Evolutionary conservation across 2,797 vertebrate genomes (phyloP).

Genomic region (Euthynnus affinis): DNA sequence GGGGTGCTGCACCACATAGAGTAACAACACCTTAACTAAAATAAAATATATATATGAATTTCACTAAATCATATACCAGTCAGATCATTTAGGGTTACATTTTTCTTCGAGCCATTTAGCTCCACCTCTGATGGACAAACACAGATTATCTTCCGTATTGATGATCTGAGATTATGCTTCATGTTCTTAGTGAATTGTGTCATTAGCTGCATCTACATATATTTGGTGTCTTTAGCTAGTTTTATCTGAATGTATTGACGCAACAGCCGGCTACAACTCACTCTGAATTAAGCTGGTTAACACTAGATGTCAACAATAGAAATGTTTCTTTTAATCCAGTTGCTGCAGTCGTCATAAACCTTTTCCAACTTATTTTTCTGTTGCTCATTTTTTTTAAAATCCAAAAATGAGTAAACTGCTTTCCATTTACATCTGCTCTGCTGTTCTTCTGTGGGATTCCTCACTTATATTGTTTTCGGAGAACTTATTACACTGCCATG

Average conservation of each 20-base stretch:
- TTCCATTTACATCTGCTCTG: slow-evolving; percentile 26
- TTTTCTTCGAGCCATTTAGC: neutral
- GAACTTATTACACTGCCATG: neutral
- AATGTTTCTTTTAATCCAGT: neutral
- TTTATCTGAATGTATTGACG: too few relatives aligned
- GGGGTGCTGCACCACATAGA: too few relatives aligned
- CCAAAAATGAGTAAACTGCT: neutral
- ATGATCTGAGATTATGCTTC: neutral
- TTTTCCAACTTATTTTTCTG: neutral
- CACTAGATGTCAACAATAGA: neutral
- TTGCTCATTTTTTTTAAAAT: neutral
- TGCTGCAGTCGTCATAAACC: neutral
- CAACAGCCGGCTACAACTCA: too few relatives aligned
- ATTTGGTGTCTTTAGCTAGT: neutral
- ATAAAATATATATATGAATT: too few relatives aligned
- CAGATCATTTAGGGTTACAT: neutral
- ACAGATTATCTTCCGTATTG: neutral
- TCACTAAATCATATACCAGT: neutral
- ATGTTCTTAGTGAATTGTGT: neutral
- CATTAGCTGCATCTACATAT: neutral
- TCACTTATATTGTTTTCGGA: slow-evolving; percentile 53
- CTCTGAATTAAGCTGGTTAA: neutral
- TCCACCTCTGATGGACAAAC: neutral
- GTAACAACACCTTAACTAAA: too few relatives aligned
- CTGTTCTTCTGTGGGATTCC: neutral